Base-by-base conservation (phyloP, 2,888 invertebrate genomes). In the Balanococcus diminutus region DNA sequence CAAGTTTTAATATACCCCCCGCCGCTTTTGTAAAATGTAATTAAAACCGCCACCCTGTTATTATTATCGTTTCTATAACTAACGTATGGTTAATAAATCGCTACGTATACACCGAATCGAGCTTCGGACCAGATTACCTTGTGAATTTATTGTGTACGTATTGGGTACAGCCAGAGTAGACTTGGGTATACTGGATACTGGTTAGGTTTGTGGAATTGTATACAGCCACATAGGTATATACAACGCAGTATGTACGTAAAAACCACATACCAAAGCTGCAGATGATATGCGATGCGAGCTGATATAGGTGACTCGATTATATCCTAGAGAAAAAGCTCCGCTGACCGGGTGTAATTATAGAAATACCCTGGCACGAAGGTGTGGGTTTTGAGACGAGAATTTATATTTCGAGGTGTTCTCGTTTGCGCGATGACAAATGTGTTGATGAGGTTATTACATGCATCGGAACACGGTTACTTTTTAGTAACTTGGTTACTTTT, bases 1-100 rank as follows among this genome's bases (percentile, higher is more conserved):
- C 75, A 56, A 82, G 51, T 82, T 82, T 82, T 82, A 82, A 82
- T 82, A 82, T 82, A 82, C 82, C 82, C 56, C 82, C 82, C 51
- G 82, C 82, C 31, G 82, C 56, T 51, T 32, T 42, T 51, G 82
- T 16, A 56, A 56, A 82, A 82, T 82, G 82, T 82, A 82, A 82
- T 82, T 82, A 82, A 82, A 82, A 82, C 82, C 82, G 82, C 82
- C 82, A 56, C 82, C 51, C 11, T 31, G 56, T 82, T 82, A 82
- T 82, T 32, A 82, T 82, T 32, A 82, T 82, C 51, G 82, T 82
- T 82, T 51, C 82, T 31, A 31, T 51, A 56, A 32, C 82, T 56
- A 56, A 39, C 46, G 82, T 28, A 19, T 51, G 82, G 31, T 82
- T 32, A 31, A 56, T 82, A 82, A 82, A 82, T 82, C 82, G 36